Base-by-base conservation (phyloP, 2,113 vertebrate genomes). In the Himantopus leucocephalus region DNA sequence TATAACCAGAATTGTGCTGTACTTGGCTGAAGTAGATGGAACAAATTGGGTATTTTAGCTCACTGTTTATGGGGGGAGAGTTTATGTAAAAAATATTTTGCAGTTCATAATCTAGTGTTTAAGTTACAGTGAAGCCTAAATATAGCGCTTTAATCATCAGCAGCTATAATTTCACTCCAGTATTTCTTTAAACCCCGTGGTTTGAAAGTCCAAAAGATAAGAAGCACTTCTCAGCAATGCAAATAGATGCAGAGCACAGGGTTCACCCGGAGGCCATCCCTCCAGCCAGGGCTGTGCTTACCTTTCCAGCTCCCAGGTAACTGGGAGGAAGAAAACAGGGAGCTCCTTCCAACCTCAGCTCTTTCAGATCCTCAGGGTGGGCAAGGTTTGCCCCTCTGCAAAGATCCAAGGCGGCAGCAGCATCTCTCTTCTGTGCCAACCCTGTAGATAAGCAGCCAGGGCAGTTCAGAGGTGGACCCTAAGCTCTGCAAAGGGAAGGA, bases 141-240 rank as follows among this genome's bases (percentile, higher is more conserved):
- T 88, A 92, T 90, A 93, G 94, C 24, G 24, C 24, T 93, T 90
- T 75, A 78, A 85, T 73, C 53, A 56, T 9, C 67, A 72, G 18
- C 71, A 92, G 82, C 74, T 79, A 47, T 47, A 59, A 78, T 78
- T 96, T 94, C 63, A 35, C 55, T 83, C 47, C 59, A 79, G 12
- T 71, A 77, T 62, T 94, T 83, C 86, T 96, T 90, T 80, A 96
- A 96, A 92, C 74, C 88, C 68, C 16, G 27, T 71, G 68, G 96
- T 97, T 90, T 98, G 96, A 98, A 98, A 98, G 98, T 98, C 97
- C 97, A 98, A 79, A 90, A 87, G 97, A 98, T 98, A 98, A 98
- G 98, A 79, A 82, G 74, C 58, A 91, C n/a, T 91, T 94, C 79
- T 72, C 79, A 94, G 95, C 75, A 34, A 62, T 64, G 77, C 81